phyloP scores from a whole-genome alignment of 2,113 vertebrate species.

The Albula goreensis region DNA sequence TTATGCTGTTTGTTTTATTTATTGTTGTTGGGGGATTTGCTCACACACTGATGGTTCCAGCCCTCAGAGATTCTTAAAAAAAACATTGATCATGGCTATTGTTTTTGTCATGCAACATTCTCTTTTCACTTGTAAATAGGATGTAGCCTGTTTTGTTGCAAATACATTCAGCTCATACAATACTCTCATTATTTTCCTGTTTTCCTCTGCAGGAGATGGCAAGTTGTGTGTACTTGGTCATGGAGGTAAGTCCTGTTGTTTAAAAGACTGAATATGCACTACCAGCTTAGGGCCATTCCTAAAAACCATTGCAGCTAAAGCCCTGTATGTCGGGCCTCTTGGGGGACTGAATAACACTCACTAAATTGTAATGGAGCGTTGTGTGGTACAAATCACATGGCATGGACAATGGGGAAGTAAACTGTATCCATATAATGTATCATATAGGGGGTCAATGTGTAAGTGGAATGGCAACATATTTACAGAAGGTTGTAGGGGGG shows the following conservation, averaged over 20 bases:
- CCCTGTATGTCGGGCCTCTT: not conserved
- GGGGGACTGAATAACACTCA: not conserved
- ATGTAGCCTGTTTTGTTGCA: not conserved
- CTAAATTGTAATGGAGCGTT: not conserved
- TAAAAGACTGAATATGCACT: not conserved
- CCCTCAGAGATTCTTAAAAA: not conserved
- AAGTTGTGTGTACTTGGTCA: slow-evolving; percentile 93
- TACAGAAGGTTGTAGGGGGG: not conserved
- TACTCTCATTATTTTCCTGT: slow-evolving; percentile 15
- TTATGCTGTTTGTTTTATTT: not conserved
- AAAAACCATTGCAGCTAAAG: not conserved
- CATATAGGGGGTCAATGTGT: not conserved
- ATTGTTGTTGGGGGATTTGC: not conserved
- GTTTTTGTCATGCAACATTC: not conserved
- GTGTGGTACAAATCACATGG: not conserved
- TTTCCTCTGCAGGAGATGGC: slow-evolving; percentile 81
- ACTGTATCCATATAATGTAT: not conserved
- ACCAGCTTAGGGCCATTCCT: not conserved
- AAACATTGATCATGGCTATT: not conserved
- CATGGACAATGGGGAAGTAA: not conserved
- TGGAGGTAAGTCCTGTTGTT: slow-evolving; percentile 83
- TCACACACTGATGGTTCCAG: not conserved
- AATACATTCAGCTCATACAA: not conserved
- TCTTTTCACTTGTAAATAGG: not conserved
- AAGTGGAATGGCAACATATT: not conserved